Percentiles rank a stretch among this genome's conserved stretches.
Conservation (phyloP, 2,113 vertebrate genomes). For the Anhinga rufa region DNA sequence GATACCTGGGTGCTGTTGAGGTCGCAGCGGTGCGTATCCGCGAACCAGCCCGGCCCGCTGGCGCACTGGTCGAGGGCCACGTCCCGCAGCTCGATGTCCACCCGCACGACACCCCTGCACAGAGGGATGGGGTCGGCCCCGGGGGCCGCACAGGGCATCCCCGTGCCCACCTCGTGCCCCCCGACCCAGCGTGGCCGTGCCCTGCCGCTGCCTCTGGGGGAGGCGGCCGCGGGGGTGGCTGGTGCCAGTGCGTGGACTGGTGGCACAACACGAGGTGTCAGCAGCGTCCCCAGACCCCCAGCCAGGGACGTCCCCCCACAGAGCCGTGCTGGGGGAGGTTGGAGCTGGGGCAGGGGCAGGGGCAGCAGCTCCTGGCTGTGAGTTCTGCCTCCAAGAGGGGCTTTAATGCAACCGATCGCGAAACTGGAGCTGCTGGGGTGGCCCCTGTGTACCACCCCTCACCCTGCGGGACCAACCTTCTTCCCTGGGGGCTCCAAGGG, state of each 20-base stretch:
- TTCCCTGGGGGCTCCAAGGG: background rate
- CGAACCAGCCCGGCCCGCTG: constrained; percentile 82
- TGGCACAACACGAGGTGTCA: background rate
- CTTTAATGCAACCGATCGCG: fast-evolving
- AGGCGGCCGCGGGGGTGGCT: background rate
- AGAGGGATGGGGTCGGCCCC: background rate
- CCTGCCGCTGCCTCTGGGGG: background rate
- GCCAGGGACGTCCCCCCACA: background rate
- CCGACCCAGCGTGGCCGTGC: background rate
- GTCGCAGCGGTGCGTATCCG: constrained; percentile 89
- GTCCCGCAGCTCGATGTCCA: constrained; percentile 86
- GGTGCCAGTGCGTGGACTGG: fast-evolving
- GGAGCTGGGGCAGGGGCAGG: background rate
- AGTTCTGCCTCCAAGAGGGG: background rate
- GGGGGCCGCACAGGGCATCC: fast-evolving
- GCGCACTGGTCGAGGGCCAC: constrained; percentile 88
- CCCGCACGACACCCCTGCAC: constrained; percentile 85
- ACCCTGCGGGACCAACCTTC: fast-evolving
- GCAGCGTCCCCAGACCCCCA: background rate
- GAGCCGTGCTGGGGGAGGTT: background rate
- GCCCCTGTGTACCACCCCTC: fast-evolving
- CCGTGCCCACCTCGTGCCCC: background rate
- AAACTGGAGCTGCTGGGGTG: background rate
- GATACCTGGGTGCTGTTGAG: constrained; percentile 93
- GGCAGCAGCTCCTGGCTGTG: background rate